Conservation (phyloP, 1,140 invertebrate species). For the Drosophila miranda region DNA sequence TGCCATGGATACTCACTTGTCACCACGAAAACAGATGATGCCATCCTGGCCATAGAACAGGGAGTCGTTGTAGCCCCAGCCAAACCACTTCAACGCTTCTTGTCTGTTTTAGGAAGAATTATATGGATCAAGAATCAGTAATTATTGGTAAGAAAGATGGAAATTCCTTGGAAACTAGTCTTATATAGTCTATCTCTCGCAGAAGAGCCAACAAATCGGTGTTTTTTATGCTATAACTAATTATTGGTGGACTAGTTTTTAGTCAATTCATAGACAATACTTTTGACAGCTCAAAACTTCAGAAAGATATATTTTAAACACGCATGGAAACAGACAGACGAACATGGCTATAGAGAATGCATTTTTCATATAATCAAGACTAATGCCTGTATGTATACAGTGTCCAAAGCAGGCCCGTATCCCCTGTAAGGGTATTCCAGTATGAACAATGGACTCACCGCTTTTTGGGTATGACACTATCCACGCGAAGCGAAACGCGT, state of each 20-base stretch:
- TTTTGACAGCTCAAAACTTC: too few relatives aligned
- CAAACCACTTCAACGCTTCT: conserved; percentile 97
- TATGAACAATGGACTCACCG: conserved; percentile 46
- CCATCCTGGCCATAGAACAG: conserved; percentile 87
- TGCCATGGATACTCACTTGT: conserved; percentile 45
- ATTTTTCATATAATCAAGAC: background rate
- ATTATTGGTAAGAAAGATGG: background rate
- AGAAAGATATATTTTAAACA: too few relatives aligned
- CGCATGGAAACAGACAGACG: too few relatives aligned
- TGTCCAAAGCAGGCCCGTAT: background rate
- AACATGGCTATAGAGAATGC: too few relatives aligned
- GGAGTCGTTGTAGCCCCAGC: conserved; percentile 98
- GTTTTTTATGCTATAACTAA: too few relatives aligned
- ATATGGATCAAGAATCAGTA: conserved; percentile 7
- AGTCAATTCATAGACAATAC: too few relatives aligned
- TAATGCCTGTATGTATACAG: too few relatives aligned
- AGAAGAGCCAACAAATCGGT: too few relatives aligned
- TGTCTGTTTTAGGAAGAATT: conserved; percentile 84
- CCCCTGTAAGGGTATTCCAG: background rate
- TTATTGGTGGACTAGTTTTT: too few relatives aligned
- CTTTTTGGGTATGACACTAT: conserved; percentile 75
- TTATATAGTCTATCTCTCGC: too few relatives aligned
- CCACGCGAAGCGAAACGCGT: conserved; percentile 62
- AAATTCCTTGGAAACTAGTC: too few relatives aligned
- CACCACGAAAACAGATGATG: conserved; percentile 86